Conservation (phyloP, 2,113 vertebrate genomes). For the Callionymus lyra region DNA sequence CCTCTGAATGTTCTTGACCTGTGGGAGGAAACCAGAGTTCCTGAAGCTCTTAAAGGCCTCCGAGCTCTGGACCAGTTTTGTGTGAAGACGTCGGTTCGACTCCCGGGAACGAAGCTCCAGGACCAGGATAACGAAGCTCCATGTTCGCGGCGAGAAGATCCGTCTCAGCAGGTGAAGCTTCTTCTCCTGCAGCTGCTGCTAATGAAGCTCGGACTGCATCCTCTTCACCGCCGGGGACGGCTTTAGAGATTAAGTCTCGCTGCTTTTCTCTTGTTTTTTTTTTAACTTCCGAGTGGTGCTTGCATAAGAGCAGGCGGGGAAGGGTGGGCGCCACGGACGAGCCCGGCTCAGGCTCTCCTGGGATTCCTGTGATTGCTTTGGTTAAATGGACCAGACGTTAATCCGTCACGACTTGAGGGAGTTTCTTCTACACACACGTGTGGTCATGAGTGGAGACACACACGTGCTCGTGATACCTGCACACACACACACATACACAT, state of each 20-base stretch:
- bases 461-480: too few species aligned
- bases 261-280: slow-evolving; percentile 15
- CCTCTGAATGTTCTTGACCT: too few species aligned
- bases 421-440: too few species aligned
- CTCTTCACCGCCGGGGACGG: slow-evolving; percentile 30
- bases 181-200: slow-evolving; percentile 29
- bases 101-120: too few species aligned
- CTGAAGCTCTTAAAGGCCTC: too few species aligned
- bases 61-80: too few species aligned
- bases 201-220: slow-evolving; percentile 39
- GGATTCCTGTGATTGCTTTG: slow-evolving; percentile 6
- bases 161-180: slow-evolving; percentile 46
- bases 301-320: slow-evolving; percentile 25
- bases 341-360: slow-evolving; percentile 4
- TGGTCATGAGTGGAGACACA: too few species aligned
- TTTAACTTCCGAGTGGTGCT: slow-evolving; percentile 15
- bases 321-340: slow-evolving; percentile 1
- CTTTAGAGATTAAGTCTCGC: slow-evolving; percentile 42
- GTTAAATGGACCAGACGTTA: slow-evolving; percentile 15
- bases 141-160: slow-evolving; percentile 17
- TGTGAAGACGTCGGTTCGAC: too few species aligned
- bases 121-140: too few species aligned
- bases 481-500: too few species aligned
- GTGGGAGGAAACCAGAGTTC: too few species aligned
- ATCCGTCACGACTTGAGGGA: slow-evolving; percentile 6